These are phyloP conservation scores for Thereva unica DNA, from an alignment of 2,888 invertebrate genomes.

Conservation along the genomic window DNA sequence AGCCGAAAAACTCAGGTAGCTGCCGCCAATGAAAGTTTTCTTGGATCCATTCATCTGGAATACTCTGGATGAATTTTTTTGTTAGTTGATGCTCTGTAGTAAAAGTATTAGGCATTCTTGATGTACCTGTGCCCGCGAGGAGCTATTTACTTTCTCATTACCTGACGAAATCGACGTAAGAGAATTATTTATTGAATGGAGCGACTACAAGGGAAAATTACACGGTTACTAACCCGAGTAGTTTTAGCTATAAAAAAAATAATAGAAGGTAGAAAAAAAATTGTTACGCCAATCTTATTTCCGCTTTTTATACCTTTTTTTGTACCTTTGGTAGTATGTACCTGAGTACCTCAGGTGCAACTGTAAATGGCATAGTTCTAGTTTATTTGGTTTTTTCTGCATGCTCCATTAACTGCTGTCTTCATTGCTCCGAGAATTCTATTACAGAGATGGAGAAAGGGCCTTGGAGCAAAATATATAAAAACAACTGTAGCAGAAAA, in stretches of 20 bases:
- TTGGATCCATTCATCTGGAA: conserved; percentile 27
- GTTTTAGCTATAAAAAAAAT: conserved; percentile 5
- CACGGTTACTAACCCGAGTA: not conserved
- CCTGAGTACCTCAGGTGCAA: conserved; percentile 1
- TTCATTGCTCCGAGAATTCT: conserved; percentile 9
- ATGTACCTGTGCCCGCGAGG: not conserved
- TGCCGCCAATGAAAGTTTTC: conserved; percentile 25
- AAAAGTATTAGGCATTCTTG: not conserved
- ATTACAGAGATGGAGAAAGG: conserved; percentile 33
- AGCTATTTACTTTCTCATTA: conserved; percentile 30
- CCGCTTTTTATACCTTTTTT: not conserved
- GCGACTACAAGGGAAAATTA: conserved; percentile 13
- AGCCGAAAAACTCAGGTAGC: not conserved
- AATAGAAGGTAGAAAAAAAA: too few relatives aligned
- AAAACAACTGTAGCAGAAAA: conserved; percentile 14
- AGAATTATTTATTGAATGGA: conserved; percentile 19
- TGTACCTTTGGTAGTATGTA: not conserved
- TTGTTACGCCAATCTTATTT: conserved; percentile 17
- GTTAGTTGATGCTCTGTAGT: conserved; percentile 3
- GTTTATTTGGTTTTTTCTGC: conserved; percentile 24
- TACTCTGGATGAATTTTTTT: not conserved
- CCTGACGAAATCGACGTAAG: conserved; percentile 26
- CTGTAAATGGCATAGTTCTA: conserved; percentile 24
- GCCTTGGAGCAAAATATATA: conserved; percentile 17
- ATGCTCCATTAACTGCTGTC: conserved; percentile 33